phyloP scores from a whole-genome alignment of 2,797 vertebrate species.

The Amblyraja radiata region DNA sequence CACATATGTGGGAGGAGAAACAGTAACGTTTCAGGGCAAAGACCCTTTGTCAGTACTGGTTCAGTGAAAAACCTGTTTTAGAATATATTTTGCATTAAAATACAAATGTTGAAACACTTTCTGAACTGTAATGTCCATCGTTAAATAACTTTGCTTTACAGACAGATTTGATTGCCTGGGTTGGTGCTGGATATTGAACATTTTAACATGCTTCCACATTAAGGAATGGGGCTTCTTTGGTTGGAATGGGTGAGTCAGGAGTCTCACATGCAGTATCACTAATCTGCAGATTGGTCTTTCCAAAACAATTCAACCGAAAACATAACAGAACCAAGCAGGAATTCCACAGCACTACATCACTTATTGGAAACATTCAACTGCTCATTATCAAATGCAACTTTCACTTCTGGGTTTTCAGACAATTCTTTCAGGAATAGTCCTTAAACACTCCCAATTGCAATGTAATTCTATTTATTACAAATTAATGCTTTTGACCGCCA shows the following conservation, averaged over 20 bases:
- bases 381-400: neutral
- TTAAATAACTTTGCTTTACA: conserved; percentile 7
- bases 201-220: neutral
- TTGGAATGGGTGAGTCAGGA: neutral
- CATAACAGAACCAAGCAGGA: neutral
- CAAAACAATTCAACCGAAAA: neutral
- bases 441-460: neutral
- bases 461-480: conserved; percentile 4
- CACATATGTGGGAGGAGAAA: too few relatives aligned
- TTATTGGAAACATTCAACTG: neutral
- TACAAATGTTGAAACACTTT: neutral
- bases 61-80: neutral
- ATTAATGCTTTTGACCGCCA: conserved; percentile 5
- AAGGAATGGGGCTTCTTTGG: neutral
- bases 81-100: neutral
- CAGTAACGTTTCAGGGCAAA: too few relatives aligned
- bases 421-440: neutral
- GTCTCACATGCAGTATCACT: neutral
- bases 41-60: too few relatives aligned
- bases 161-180: neutral
- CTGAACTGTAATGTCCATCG: neutral
- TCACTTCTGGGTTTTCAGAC: neutral
- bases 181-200: neutral
- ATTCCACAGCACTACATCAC: neutral
- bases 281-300: neutral